Evolutionary conservation across 2,797 vertebrate genomes (phyloP).

Genomic region (Morus bassanus): DNA sequence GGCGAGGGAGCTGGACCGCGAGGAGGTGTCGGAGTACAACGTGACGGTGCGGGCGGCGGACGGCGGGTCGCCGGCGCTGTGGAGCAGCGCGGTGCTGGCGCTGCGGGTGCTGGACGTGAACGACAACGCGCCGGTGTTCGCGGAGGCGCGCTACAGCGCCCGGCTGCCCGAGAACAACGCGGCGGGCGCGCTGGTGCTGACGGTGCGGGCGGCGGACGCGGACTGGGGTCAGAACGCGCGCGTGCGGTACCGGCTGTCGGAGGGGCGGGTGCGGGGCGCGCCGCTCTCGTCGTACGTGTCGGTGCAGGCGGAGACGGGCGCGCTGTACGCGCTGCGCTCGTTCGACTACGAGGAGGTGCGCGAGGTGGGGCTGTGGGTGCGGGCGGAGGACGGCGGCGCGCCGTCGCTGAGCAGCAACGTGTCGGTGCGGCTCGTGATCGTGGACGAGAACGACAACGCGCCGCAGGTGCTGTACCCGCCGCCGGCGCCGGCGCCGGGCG

Average conservation of each 20-base stretch:
- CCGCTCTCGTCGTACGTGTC: not conserved
- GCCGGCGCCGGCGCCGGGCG: not conserved
- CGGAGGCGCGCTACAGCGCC: conserved; percentile 45
- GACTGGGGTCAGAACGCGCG: conserved; percentile 73
- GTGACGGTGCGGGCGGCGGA: conserved; percentile 41
- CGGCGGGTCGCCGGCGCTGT: conserved; percentile 22
- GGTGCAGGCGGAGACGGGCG: not conserved
- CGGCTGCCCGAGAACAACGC: conserved; percentile 70
- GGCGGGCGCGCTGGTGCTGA: conserved; percentile 58
- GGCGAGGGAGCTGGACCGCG: accelerated
- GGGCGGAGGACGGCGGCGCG: conserved; percentile 11
- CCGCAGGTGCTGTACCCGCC: conserved; percentile 70
- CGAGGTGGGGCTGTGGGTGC: not conserved
- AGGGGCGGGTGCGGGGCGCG: not conserved
- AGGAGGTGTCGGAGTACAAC: not conserved
- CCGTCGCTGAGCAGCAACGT: conserved; percentile 61
- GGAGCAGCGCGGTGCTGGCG: not conserved
- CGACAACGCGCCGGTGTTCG: conserved; percentile 43
- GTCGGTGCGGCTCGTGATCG: conserved; percentile 45
- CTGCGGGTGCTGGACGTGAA: not conserved
- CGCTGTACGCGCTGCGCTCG: not conserved
- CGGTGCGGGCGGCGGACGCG: conserved; percentile 63
- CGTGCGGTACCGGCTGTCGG: conserved; percentile 60
- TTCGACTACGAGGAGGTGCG: not conserved
- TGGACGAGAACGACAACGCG: conserved; percentile 78